Evolutionary conservation across 2,113 vertebrate genomes (phyloP), one percentile per base, ranked within the genome.

Genomic region (Seriola rivoliana): DNA sequence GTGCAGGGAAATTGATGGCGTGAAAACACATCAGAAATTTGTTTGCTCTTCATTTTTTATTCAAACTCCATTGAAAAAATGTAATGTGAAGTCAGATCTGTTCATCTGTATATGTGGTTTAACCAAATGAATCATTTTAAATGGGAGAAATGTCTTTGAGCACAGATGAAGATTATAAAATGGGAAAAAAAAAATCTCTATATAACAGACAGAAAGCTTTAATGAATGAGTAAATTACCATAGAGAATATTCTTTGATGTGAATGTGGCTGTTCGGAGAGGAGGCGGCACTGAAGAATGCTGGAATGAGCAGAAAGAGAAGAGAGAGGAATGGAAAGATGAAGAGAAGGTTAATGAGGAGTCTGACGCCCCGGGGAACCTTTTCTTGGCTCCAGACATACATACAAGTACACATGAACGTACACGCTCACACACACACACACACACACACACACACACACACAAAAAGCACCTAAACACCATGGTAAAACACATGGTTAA

Each of bases 331-430:
- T 44, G 70, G 73, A 89, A 88, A 86, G 82, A 90, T 79, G 83
- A 88, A 88, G 82, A 84, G 85, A 78, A 85, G 89, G 85, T 93
- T 92, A 94, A 94, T 85, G 91, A 88, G 86, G 78, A 91, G 89
- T 89, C 88, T 90, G 84, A 68, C 72, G 65, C 91, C 84, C 16
- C 21, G 0, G 81, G 91, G 81, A 85, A 71, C 23, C 58, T 64
- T 86, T 81, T 71, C 72, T 73, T 90, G 90, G 89, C 85, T 92
- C 84, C 91, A 94, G 92, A 92, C 88, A 16, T 44, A 68, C 86
- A 64, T 59, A 71, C 62, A 88, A 76, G 84, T 40, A n/a, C 72
- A 64, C 71, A 54, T 67, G n/a, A 42, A 42, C 10, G 10, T 13
- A 34, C 50, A 50, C 14, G 23, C 70, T 34, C 50, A 8, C 73